Conservation (phyloP, 2,797 vertebrate genomes). For the Poecilia picta region DNA sequence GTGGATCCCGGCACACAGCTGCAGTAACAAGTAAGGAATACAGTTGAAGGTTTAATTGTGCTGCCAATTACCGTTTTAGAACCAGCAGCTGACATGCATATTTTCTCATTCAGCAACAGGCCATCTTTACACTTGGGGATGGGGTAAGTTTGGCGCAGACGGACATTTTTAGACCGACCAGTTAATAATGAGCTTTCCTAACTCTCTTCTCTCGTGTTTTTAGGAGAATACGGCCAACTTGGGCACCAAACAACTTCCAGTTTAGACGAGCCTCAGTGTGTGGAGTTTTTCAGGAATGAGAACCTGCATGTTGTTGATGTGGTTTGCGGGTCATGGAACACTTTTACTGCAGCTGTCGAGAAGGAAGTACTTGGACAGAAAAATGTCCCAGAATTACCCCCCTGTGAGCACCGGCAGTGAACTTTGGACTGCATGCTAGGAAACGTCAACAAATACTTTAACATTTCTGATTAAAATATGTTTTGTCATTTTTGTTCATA, state of each 20-base stretch:
- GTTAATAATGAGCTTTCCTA: neutral
- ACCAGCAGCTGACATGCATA: neutral
- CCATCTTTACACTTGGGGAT: slow-evolving; percentile 95
- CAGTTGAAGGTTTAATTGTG: too few species aligned
- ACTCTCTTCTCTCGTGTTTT: slow-evolving; percentile 14
- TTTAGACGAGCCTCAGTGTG: slow-evolving; percentile 82
- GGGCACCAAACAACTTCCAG: slow-evolving; percentile 81
- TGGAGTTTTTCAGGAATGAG: slow-evolving; percentile 79
- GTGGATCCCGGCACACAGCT: slow-evolving; percentile 92
- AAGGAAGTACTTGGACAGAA: slow-evolving; percentile 48
- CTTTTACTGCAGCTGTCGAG: slow-evolving; percentile 77
- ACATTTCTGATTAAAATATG: slow-evolving; percentile 39
- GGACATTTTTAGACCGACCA: neutral
- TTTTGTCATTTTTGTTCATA: slow-evolving; percentile 11
- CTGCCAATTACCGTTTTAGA: slow-evolving; percentile 36
- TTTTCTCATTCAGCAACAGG: slow-evolving; percentile 80
- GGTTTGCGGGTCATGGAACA: slow-evolving; percentile 92
- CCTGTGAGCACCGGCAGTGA: slow-evolving; percentile 2
- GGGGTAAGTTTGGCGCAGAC: slow-evolving; percentile 83
- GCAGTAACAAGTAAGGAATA: slow-evolving; percentile 85
- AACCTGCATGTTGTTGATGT: slow-evolving; percentile 82
- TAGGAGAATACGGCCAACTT: slow-evolving; percentile 94
- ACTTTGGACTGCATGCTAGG: slow-evolving; percentile 39
- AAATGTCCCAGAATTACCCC: neutral
- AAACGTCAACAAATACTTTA: slow-evolving; percentile 21